Evolutionary conservation across 1,140 invertebrate species (phyloP).

Genomic region (Drosophila chauvacae): DNA sequence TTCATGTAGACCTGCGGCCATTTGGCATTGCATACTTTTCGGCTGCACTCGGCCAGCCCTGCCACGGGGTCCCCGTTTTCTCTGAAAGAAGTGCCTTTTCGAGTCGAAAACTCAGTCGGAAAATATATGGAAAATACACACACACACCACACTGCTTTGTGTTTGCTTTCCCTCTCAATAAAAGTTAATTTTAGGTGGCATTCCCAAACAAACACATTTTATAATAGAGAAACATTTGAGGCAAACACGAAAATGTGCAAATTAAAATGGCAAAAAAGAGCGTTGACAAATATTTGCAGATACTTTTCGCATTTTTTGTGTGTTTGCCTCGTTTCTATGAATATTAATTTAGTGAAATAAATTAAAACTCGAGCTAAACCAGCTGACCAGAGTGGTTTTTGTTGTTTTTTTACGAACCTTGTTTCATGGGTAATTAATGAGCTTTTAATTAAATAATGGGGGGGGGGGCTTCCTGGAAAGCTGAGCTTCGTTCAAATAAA

Average conservation of each 20-base stretch:
- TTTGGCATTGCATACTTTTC: constrained; percentile 65
- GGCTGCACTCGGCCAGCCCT: constrained; percentile 18
- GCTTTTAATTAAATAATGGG: neutral
- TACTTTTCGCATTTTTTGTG: neutral
- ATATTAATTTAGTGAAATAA: constrained; percentile 2
- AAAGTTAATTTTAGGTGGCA: constrained; percentile 21
- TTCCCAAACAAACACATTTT: constrained; percentile 17
- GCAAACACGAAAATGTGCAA: constrained; percentile 15
- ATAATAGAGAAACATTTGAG: constrained; percentile 12
- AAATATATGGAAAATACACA: neutral
- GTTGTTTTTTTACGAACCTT: neutral
- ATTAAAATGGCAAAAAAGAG: constrained; percentile 10
- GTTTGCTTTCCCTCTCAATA: constrained; percentile 5
- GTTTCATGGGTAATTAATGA: constrained; percentile 1
- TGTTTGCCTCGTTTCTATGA: neutral
- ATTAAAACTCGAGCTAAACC: neutral
- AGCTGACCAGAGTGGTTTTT: neutral
- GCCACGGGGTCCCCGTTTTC: neutral
- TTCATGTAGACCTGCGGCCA: constrained; percentile 40
- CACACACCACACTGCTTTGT: neutral
- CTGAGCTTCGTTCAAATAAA: neutral
- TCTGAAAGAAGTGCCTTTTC: neutral
- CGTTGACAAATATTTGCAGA: constrained; percentile 14
- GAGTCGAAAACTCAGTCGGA: neutral
- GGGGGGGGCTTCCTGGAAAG: neutral